These are phyloP conservation scores for Tapirus terrestris DNA, from an alignment of 2,113 vertebrate genomes.

Conservation along the genomic window DNA sequence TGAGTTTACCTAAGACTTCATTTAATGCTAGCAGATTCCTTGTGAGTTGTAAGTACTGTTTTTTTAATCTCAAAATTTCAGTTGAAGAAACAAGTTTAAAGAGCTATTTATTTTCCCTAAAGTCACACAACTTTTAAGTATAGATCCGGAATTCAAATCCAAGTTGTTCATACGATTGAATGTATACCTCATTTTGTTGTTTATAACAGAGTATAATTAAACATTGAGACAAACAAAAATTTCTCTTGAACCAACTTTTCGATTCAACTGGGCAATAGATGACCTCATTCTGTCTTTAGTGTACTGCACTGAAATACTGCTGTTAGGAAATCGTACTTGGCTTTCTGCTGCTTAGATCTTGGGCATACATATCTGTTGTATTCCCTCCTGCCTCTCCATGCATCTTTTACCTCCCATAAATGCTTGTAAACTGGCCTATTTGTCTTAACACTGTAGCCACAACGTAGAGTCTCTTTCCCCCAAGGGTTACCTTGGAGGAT, in stretches of 20 bases:
- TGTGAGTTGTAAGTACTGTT: neutral
- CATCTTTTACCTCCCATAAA: neutral
- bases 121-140: neutral
- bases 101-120: neutral
- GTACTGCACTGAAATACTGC: neutral
- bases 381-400: neutral
- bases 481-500: neutral
- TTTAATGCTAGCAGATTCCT: neutral
- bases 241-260: neutral
- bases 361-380: neutral
- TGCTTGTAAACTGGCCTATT: neutral
- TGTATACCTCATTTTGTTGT: neutral
- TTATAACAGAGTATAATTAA: slow-evolving; percentile 4
- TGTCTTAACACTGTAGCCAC: neutral
- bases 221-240: neutral
- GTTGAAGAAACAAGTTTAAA: slow-evolving; percentile 18
- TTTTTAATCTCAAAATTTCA: neutral
- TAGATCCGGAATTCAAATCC: neutral
- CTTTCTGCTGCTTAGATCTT: neutral
- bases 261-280: neutral
- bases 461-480: neutral
- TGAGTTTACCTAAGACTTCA: neutral
- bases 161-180: neutral
- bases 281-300: neutral
- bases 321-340: neutral